A percentile compares a stretch with the other conserved stretches of the same genome.
Evolutionary conservation across 2,113 vertebrate genomes (phyloP).

Genomic region (Equus przewalskii): DNA sequence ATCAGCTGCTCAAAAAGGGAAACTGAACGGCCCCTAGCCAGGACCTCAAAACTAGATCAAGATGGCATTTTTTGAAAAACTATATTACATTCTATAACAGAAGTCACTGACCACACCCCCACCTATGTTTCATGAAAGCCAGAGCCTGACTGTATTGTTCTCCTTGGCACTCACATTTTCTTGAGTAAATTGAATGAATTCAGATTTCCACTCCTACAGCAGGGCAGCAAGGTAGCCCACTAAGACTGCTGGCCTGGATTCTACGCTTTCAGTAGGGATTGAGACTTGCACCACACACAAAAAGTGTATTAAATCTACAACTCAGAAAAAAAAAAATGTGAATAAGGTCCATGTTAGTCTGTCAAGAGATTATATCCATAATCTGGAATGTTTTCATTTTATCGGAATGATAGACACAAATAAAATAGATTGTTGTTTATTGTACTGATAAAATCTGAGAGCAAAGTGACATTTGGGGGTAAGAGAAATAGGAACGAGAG

Average conservation of each 20-base stretch:
- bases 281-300: not conserved
- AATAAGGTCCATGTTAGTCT: not conserved
- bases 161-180: not conserved
- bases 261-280: not conserved
- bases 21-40: not conserved
- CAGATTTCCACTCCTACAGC: not conserved
- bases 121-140: not conserved
- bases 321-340: not conserved
- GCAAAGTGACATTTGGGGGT: not conserved
- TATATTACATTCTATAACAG: not conserved
- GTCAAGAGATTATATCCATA: not conserved
- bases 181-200: constrained; percentile 45
- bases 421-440: not conserved
- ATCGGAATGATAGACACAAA: not conserved
- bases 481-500: constrained; percentile 1
- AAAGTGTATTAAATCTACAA: not conserved
- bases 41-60: constrained; percentile 19
- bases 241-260: not conserved
- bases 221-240: not conserved
- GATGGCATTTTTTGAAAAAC: not conserved
- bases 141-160: not conserved
- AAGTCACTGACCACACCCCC: not conserved
- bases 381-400: constrained; percentile 38
- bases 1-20: not conserved
- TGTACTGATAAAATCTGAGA: constrained; percentile 29